A percentile compares a stretch with the other conserved stretches of the same genome.
phyloP scores from a whole-genome alignment of 2,113 vertebrate genomes.

The Engraulis encrasicolus region DNA sequence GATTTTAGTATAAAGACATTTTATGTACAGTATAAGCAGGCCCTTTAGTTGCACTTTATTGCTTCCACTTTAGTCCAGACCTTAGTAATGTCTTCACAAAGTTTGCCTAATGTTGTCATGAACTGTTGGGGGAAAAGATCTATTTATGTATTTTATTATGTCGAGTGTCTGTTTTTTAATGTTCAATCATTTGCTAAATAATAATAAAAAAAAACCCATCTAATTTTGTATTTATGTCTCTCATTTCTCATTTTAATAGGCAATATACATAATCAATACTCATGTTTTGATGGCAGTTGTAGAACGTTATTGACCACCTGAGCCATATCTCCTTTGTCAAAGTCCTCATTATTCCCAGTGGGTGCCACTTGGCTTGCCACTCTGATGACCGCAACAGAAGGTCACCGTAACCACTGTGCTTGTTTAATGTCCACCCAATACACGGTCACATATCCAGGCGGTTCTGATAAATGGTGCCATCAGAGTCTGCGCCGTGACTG shows the following conservation, averaged over 20 bases:
- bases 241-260: background rate
- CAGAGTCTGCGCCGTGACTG: background rate
- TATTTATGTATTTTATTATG: constrained; percentile 70
- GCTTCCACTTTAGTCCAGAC: constrained; percentile 45
- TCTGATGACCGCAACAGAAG: background rate
- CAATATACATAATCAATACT: no score
- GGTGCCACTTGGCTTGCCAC: background rate
- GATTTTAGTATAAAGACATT: background rate
- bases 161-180: constrained; percentile 52
- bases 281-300: background rate
- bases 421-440: background rate
- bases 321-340: background rate
- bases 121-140: constrained; percentile 59
- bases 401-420: background rate
- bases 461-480: background rate
- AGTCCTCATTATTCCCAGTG: background rate
- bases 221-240: constrained; percentile 22
- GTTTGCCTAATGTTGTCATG: constrained; percentile 45
- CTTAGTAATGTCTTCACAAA: constrained; percentile 29
- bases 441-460: background rate
- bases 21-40: background rate
- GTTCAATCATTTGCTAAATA: constrained; percentile 58
- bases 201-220: no score
- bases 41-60: constrained; percentile 75
- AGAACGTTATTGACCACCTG: background rate